Conservation (phyloP, 1,140 invertebrate genomes). For the Musca domestica region DNA sequence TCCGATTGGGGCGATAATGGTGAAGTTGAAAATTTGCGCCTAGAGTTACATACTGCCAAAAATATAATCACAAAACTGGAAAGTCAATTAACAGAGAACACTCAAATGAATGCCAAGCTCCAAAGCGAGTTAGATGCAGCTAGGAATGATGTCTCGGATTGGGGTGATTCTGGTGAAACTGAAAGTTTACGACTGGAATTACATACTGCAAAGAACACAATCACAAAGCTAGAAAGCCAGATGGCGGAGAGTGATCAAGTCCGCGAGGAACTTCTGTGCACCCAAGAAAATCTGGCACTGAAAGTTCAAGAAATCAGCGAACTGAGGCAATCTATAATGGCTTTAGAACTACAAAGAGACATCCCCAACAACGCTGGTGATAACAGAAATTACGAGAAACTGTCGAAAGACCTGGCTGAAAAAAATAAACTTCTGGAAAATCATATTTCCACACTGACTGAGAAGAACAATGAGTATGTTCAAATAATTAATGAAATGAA, state of each 20-base stretch:
- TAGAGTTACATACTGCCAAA: background rate
- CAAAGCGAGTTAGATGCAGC: background rate
- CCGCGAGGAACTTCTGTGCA: background rate
- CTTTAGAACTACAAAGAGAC: constrained; percentile 17
- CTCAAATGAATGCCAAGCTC: background rate
- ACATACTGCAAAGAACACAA: background rate
- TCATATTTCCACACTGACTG: constrained; percentile 17
- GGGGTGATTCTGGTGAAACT: background rate
- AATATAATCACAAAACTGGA: background rate
- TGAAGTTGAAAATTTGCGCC: background rate
- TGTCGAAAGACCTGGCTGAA: constrained; percentile 25
- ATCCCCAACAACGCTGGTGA: background rate
- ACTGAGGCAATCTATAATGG: constrained; percentile 13
- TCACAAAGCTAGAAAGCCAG: background rate
- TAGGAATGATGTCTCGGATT: background rate
- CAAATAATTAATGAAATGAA: constrained; percentile 7
- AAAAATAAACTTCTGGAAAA: constrained; percentile 29
- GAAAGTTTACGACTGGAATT: background rate
- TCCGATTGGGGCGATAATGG: background rate
- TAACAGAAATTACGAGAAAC: constrained; percentile 1
- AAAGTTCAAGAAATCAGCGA: constrained; percentile 21
- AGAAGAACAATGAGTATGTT: constrained; percentile 19
- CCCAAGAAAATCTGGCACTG: background rate
- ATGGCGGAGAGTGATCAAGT: background rate
- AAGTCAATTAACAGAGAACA: background rate